Evolutionary conservation across 2,113 vertebrate species (phyloP).

Genomic region (Paracanthobrama guichenoti): DNA sequence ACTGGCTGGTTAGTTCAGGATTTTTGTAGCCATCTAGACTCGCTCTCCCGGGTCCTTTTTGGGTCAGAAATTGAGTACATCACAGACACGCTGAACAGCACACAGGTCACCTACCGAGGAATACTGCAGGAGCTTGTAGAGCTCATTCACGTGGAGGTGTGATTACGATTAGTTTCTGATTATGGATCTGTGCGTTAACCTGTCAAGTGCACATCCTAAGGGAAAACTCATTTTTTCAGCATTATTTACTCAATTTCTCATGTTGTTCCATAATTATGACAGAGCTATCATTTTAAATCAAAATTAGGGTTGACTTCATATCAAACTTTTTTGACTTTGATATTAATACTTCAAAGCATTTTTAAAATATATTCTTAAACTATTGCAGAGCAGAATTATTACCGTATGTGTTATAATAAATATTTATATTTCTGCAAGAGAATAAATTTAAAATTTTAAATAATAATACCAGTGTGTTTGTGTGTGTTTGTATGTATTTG

Average conservation of each 20-base stretch:
- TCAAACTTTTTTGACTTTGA: not conserved
- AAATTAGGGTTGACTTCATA: not conserved
- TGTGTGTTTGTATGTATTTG: too few relatives aligned
- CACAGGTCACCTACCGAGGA: slow-evolving; percentile 87
- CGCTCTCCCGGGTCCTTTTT: slow-evolving; percentile 91
- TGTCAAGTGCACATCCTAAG: not conserved
- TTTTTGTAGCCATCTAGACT: slow-evolving; percentile 86
- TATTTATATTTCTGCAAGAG: too few relatives aligned
- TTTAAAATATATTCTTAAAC: not conserved
- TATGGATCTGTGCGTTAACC: not conserved
- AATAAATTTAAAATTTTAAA: too few relatives aligned
- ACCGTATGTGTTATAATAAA: too few relatives aligned
- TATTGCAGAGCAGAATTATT: too few relatives aligned
- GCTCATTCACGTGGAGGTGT: slow-evolving; percentile 90
- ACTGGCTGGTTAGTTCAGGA: slow-evolving; percentile 85
- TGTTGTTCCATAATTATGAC: not conserved
- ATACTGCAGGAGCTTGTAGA: slow-evolving; percentile 88
- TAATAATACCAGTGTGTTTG: too few relatives aligned
- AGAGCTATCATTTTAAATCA: not conserved
- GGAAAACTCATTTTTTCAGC: not conserved
- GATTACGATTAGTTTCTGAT: slow-evolving; percentile 16
- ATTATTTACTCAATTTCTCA: not conserved
- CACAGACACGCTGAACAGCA: slow-evolving; percentile 79
- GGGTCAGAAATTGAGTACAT: slow-evolving; percentile 89
- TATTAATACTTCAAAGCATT: not conserved